Evolutionary conservation across 2,113 vertebrate genomes (phyloP), one percentile per base, ranked within the genome.

Genomic region (Anolis carolinensis): DNA sequence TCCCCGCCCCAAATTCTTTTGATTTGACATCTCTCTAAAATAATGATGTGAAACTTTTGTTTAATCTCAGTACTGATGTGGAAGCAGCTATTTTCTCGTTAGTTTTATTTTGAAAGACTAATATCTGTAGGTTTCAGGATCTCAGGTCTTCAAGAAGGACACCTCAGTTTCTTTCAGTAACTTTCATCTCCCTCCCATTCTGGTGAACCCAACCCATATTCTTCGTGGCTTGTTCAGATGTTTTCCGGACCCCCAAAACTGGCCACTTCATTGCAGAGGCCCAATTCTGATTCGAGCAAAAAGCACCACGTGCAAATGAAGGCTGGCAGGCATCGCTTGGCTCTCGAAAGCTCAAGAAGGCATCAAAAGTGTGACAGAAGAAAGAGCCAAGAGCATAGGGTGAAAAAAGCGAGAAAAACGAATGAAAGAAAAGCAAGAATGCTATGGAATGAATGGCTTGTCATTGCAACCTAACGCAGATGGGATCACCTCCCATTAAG

Each of bases 311-410:
- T 9, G 32, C 32, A 3, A 27, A 44, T 39, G 81, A 0, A 11
- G 48, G 82, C 0, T 14, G 34, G 82, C 39, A 86, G n/a, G 71
- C 84, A 55, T 23, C 1, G 0, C 75, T 3, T 2, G 0, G 1
- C 30, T 44, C 30, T 0, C 0, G 68, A 10, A 74, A 27, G 14
- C 13, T 16, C 1, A 72, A n/a, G 48, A 36, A 65, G 4, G 5
- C 2, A 21, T 0, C 1, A 20, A 30, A 63, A 27, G 2, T 5
- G 30, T 32, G 21, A 71, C 59, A 55, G 93, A 52, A 84, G 91
- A 85, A 23, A 92, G 90, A 89, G 90, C 89, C 79, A 87, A 91
- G 85, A 89, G 91, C 91, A 92, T 84, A 90, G 84, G 79, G 91
- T 92, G 94, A 91, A 68, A 81, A 90, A 89, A 89, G 72, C 82